Conservation (phyloP, 2,797 vertebrate species). For the Xenopus petersii region DNA sequence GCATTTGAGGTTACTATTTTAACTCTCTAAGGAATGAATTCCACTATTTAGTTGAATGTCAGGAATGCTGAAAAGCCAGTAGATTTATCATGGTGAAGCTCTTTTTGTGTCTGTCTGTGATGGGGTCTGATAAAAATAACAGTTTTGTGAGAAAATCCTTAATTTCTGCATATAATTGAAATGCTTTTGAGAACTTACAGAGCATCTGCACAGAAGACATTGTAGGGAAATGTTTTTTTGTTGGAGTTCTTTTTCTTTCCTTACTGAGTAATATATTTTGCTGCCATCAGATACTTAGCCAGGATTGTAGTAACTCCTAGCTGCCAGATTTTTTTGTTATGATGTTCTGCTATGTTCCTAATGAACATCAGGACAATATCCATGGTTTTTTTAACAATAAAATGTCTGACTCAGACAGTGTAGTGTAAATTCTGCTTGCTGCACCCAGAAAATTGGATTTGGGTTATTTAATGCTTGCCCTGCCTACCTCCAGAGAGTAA, state of each 20-base stretch:
- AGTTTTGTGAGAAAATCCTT: neutral
- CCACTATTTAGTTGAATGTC: neutral
- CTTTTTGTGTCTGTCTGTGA: neutral
- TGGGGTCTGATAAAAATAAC: neutral
- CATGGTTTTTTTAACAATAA: neutral
- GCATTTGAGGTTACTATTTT: constrained; percentile 1
- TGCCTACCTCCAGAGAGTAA: constrained; percentile 27
- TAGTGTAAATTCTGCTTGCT: neutral
- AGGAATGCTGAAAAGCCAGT: neutral
- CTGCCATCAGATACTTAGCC: neutral
- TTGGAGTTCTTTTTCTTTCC: neutral
- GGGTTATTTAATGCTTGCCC: neutral
- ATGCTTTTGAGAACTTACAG: neutral
- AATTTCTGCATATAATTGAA: neutral
- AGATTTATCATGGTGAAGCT: neutral
- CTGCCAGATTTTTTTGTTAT: neutral
- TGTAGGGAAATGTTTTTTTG: neutral
- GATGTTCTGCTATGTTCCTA: neutral
- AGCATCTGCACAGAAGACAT: neutral
- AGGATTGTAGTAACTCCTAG: no score
- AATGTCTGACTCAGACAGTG: neutral
- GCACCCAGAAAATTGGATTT: constrained; percentile 5
- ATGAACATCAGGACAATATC: neutral
- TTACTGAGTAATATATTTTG: neutral
- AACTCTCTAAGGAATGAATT: neutral